Evolutionary conservation across 2,888 invertebrate species (phyloP).

Genomic region (Nemotelus nigrinus): DNA sequence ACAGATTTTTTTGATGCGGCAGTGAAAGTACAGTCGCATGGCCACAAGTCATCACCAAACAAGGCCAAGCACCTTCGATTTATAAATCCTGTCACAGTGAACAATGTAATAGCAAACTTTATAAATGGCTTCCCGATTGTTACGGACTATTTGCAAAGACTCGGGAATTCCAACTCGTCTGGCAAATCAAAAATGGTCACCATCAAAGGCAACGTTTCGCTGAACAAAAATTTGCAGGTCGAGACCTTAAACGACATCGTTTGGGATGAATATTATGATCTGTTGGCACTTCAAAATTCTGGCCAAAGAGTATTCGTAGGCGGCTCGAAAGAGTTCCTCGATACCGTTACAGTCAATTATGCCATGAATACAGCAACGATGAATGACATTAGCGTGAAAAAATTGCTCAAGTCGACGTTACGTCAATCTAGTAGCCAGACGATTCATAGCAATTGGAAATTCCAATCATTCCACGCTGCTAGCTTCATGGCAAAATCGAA

Average conservation of each 20-base stretch:
- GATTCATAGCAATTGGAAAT: neutral
- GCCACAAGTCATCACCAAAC: neutral
- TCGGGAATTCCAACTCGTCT: neutral
- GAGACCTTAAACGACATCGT: neutral
- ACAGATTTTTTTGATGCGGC: neutral
- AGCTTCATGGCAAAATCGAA: neutral
- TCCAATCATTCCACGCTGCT: neutral
- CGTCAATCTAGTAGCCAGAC: neutral
- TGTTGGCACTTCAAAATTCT: neutral
- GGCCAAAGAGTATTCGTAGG: neutral
- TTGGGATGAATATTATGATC: conserved; percentile 3
- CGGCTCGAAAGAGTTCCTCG: neutral
- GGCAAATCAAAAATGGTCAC: neutral
- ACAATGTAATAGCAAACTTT: neutral
- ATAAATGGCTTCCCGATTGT: neutral
- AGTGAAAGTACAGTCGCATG: neutral
- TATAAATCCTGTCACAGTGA: neutral
- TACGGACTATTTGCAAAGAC: neutral
- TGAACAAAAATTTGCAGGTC: conserved; percentile 1
- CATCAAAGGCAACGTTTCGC: neutral
- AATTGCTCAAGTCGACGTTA: neutral
- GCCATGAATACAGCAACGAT: neutral
- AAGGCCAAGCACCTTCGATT: neutral
- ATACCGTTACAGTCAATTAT: neutral
- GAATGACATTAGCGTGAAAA: neutral